A percentile compares a stretch with the other conserved stretches of the same genome.
phyloP scores from a whole-genome alignment of 2,888 invertebrate genomes.

The Thymelicus acteon region DNA sequence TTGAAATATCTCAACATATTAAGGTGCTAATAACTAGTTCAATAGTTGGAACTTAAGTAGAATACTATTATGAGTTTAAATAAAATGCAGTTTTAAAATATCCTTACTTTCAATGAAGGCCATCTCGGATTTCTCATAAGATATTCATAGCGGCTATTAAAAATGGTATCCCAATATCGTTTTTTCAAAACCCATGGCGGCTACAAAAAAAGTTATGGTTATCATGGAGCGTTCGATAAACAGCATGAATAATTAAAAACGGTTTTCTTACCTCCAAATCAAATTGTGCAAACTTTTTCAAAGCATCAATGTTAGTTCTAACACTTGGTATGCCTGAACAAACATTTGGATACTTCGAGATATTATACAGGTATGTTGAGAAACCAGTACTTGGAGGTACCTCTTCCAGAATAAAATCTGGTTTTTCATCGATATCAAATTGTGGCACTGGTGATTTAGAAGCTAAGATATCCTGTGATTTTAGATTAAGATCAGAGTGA shows the following conservation, averaged over 20 bases:
- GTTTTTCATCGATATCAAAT: constrained; percentile 50
- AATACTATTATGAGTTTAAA: background rate
- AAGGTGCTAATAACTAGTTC: no score
- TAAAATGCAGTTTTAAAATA: background rate
- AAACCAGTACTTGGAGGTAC: constrained; percentile 44
- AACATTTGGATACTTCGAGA: constrained; percentile 47
- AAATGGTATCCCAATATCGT: constrained; percentile 69
- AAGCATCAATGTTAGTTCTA: constrained; percentile 62
- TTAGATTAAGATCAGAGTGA: constrained; percentile 1
- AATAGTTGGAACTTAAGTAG: background rate
- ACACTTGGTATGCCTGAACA: constrained; percentile 54
- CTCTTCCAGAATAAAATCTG: constrained; percentile 63
- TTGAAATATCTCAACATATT: no score
- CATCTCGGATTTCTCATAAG: constrained; percentile 72
- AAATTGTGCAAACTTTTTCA: constrained; percentile 59
- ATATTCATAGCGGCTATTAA: constrained; percentile 70
- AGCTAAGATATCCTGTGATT: background rate
- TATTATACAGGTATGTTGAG: constrained; percentile 52
- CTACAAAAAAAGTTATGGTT: constrained; percentile 46
- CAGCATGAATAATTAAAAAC: background rate
- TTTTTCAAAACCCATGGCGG: constrained; percentile 63
- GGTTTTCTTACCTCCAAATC: constrained; percentile 66
- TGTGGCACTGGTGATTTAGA: constrained; percentile 22
- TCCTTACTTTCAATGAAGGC: constrained; percentile 69
- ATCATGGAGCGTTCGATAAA: background rate